phyloP scores from a whole-genome alignment of 2,797 vertebrate species.

The Hipposideros larvatus region DNA sequence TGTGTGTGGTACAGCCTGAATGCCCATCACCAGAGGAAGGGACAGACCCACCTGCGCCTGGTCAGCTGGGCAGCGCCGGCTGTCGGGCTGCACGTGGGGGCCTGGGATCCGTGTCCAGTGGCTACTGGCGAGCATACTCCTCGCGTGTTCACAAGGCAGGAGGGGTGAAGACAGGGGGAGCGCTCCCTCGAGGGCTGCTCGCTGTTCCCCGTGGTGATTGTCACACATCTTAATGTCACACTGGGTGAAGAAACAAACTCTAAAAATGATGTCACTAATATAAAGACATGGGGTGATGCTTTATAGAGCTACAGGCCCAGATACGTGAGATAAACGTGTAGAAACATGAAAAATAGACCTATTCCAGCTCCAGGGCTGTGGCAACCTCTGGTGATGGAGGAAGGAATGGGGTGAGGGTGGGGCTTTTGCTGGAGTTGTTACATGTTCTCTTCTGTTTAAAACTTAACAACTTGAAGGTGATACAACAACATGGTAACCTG shows the following conservation, averaged over 20 bases:
- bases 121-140: background rate
- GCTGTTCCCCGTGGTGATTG: too few relatives aligned
- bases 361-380: background rate
- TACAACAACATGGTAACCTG: background rate
- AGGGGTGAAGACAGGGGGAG: background rate
- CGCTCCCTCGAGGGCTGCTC: background rate
- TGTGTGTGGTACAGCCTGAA: too few relatives aligned
- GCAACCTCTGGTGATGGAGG: background rate
- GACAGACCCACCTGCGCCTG: too few relatives aligned
- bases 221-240: background rate
- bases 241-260: too few relatives aligned
- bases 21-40: too few relatives aligned
- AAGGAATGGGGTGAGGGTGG: background rate
- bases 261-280: background rate
- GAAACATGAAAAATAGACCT: background rate
- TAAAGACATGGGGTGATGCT: too few relatives aligned
- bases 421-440: fast-evolving
- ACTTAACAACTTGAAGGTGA: background rate
- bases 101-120: too few relatives aligned
- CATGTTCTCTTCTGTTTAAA: background rate
- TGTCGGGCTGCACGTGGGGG: too few relatives aligned
- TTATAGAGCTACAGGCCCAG: background rate
- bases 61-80: too few relatives aligned
- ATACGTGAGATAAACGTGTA: too few relatives aligned
- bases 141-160: background rate